Evolutionary conservation across 2,888 invertebrate species (phyloP).

Genomic region (Pomacea canaliculata): DNA sequence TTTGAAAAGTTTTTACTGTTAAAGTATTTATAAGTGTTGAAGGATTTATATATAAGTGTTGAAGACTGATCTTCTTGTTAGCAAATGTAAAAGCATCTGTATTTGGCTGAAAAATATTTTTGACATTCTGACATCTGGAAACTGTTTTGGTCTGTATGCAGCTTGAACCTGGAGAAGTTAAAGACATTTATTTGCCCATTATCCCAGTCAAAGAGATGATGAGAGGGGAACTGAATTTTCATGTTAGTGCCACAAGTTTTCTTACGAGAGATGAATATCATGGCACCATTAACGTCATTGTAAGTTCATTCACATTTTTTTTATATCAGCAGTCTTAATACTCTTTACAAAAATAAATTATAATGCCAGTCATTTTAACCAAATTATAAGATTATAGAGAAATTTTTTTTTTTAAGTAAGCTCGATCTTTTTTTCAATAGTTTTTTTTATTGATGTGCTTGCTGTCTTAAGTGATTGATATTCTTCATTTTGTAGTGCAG

Average conservation of each 20-base stretch:
- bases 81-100: too few species aligned
- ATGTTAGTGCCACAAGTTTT: slow-evolving; percentile 79
- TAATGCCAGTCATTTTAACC: not conserved
- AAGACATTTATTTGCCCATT: slow-evolving; percentile 89
- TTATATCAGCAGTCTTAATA: not conserved
- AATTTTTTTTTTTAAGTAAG: not conserved
- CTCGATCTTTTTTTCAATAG: too few species aligned
- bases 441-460: too few species aligned
- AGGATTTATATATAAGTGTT: too few species aligned
- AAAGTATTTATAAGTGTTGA: too few species aligned
- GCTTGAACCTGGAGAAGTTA: slow-evolving; percentile 68
- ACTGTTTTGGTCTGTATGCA: slow-evolving; percentile 34
- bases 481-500: too few species aligned
- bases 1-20: too few species aligned
- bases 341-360: not conserved
- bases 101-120: too few species aligned
- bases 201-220: slow-evolving; percentile 78
- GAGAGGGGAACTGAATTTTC: slow-evolving; percentile 80
- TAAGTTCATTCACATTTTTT: slow-evolving; percentile 8
- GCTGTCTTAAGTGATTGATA: too few species aligned
- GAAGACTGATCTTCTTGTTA: too few species aligned
- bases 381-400: not conserved
- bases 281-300: slow-evolving; percentile 29
- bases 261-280: slow-evolving; percentile 68
- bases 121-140: not conserved